Evolutionary conservation across 92 coral and sea anemone genomes (phyloP), one percentile per base, ranked within the genome.

Genomic region (Muricea muricata): DNA sequence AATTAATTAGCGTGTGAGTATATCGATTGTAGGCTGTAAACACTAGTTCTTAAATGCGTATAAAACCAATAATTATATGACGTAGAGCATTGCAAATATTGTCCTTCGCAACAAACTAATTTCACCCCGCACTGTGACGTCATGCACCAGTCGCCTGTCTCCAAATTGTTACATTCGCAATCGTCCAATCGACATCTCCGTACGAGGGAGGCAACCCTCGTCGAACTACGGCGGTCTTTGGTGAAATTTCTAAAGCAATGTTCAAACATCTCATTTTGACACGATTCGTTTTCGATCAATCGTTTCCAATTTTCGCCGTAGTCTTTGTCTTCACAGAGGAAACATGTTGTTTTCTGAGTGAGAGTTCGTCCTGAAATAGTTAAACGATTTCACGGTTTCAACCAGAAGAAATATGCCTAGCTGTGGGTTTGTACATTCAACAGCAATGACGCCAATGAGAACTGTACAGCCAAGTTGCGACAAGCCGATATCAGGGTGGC

Each of bases 201-300:
- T 57, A 56, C 83, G 31, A 78, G 33, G 20, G 83, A 78, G 23
- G 83, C 71, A 55, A 78, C 71, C 26, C 30, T 78, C 7, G 71
- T 56, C 34, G 83, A 34, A 0, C 83, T 25, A 11, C 83, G 83
- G n/a, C 55, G 83, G 11, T 78, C 21, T 40, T 56, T 56, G 24
- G 83, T 78, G 52, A 78, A 78, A 78, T 55, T 78, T 34, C 71
- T 56, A 29, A 78, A 78, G n/a, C 83, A 78, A 57, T 7, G 30
- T 37, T 78, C 29, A 56, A 78, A 78, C 83, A 78, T 78, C 35
- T 2, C 34, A 25, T 78, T 39, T 63, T 78, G 83, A 21, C 83
- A 78, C 7, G 21, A 4, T 58, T 58, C 54, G 28, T 31, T 55
- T 58, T 78, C 32, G 7, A 4, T 78, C 14, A 78, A 32, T 2